Percentiles rank a stretch among this genome's conserved stretches.
Evolutionary conservation across 2,888 invertebrate genomes (phyloP).

Genomic region (Tridacna gigas): DNA sequence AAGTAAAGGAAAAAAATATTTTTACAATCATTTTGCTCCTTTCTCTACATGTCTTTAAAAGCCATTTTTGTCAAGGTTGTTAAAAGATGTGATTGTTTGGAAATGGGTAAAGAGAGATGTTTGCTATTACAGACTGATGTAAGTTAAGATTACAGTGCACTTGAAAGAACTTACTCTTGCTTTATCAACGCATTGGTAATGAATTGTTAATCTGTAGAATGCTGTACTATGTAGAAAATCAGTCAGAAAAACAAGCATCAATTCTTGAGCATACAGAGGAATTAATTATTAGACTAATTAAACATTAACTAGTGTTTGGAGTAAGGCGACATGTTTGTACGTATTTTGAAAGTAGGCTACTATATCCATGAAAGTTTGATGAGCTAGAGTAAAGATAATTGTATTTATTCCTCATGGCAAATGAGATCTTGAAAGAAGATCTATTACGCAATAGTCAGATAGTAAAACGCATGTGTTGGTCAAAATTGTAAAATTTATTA

Average conservation of each 20-base stretch:
- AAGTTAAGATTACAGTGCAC: slow-evolving; percentile 22
- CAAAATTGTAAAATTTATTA: too few species aligned
- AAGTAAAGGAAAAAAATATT: too few species aligned
- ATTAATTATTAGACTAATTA: slow-evolving; percentile 30
- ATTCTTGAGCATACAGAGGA: slow-evolving; percentile 4
- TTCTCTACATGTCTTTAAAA: too few species aligned
- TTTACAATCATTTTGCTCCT: too few species aligned
- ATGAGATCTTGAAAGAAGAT: slow-evolving; percentile 16
- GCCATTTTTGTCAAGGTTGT: too few species aligned
- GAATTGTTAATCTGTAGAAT: slow-evolving; percentile 19
- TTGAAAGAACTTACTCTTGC: slow-evolving; percentile 12
- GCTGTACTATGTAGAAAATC: slow-evolving; percentile 9
- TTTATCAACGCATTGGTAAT: slow-evolving; percentile 13
- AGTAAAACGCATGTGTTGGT: background rate
- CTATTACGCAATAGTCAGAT: slow-evolving; percentile 11
- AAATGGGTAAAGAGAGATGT: too few species aligned
- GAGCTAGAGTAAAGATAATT: slow-evolving; percentile 9
- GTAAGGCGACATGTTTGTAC: slow-evolving; percentile 23
- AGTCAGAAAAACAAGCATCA: slow-evolving; percentile 7
- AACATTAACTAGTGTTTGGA: slow-evolving; percentile 10
- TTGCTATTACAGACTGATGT: slow-evolving; percentile 13
- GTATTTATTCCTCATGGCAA: slow-evolving; percentile 8
- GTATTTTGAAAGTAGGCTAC: slow-evolving; percentile 27
- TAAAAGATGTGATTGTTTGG: too few species aligned
- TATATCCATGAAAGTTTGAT: slow-evolving; percentile 21